Base-by-base conservation (phyloP, 2,888 invertebrate species). In the Athalia circularis region DNA sequence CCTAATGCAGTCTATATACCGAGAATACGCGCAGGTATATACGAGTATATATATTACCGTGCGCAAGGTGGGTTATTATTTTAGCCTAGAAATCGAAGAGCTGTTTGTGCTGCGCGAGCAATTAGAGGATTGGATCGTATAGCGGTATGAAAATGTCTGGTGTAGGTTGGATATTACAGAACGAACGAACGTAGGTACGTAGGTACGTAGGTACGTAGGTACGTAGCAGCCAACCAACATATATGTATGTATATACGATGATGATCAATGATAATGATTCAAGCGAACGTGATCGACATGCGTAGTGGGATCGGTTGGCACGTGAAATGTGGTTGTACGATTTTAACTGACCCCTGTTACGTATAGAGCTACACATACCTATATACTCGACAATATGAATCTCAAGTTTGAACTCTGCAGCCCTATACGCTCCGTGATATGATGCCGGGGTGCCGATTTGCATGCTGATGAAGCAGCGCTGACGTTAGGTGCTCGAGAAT, bases 211-310 rank as follows among this genome's bases (percentile, higher is more conserved):
- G 29, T 29, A 29, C 29, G 29, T 29, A 29, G 29, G 29, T 29
- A 29, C 29, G 29, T 29, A 29, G 29, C 29, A 29, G 29, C 29
- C 29, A 29, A 29, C 29, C 29, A n/a, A 13, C 52, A 74, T 59
- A 52, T 5, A 54, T 74, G 29, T 54, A 47, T 52, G 72, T 72
- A 68, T 80, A 15, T 52, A 81, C 82, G 83, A 80, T 80, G 82
- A 87, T 86, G 88, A 88, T 88, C 86, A 87, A 88, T 87, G 88
- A 87, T 87, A 87, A 88, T 87, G 87, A 88, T 86, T 84, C 84
- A 80, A 81, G 80, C 77, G 82, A 86, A 85, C 87, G 87, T 87
- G 87, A 88, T 88, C 87, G 88, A 87, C 87, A 86, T 85, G 83
- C 83, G 82, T 84, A 29, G 29, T 29, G 29, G 29, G 85, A 83